phyloP scores from a whole-genome alignment of 2,797 vertebrate genomes.

The Hapalemur alaotrensis region DNA sequence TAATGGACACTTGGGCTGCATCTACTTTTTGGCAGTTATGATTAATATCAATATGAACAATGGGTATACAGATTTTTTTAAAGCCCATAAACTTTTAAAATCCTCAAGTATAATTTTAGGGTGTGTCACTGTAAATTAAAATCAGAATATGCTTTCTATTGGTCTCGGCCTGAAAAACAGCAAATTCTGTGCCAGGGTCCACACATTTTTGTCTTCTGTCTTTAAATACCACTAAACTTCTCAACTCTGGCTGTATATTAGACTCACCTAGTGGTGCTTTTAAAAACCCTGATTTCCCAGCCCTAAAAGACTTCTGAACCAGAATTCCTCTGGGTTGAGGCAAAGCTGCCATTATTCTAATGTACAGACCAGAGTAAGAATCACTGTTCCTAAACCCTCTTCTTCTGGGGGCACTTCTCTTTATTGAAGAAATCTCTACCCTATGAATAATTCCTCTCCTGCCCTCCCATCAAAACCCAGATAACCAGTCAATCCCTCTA shows the following conservation, averaged over 20 bases:
- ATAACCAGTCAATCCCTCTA: background rate
- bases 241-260: background rate
- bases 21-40: background rate
- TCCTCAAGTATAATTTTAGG: constrained; percentile 5
- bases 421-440: background rate
- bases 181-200: background rate
- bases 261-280: background rate
- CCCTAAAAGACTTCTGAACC: background rate
- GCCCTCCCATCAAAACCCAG: background rate
- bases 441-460: background rate
- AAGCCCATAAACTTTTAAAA: constrained; percentile 11
- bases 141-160: background rate
- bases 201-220: background rate
- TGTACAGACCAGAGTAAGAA: background rate
- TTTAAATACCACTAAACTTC: background rate
- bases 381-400: background rate
- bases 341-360: background rate
- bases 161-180: background rate
- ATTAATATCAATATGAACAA: background rate
- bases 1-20: background rate
- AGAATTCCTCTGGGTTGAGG: background rate
- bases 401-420: background rate
- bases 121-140: background rate
- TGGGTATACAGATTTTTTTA: background rate
- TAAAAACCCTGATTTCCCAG: background rate